Evolutionary conservation across 2,113 vertebrate genomes (phyloP).

Genomic region (Sclerurus mexicanus): DNA sequence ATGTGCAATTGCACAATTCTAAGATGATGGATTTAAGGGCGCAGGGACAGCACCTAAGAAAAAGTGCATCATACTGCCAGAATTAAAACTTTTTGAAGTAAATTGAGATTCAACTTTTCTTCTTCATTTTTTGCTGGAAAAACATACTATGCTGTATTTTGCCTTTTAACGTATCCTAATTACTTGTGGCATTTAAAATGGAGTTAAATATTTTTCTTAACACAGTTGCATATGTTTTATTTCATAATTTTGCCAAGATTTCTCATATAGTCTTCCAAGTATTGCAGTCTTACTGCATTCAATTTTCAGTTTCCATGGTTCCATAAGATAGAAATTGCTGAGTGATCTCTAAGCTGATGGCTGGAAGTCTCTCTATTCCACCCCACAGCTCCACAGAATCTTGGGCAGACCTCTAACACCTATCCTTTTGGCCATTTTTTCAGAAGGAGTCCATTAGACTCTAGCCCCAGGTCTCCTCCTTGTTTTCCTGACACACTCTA

Average conservation of each 20-base stretch:
- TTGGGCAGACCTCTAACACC: background rate
- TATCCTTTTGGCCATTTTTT: background rate
- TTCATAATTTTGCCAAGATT: slow-evolving; percentile 5
- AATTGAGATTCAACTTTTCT: background rate
- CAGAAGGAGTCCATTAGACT: background rate
- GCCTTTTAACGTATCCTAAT: background rate
- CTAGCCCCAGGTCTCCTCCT: background rate
- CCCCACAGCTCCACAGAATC: background rate
- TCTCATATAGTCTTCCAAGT: background rate
- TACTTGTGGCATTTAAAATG: background rate
- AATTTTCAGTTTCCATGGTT: background rate
- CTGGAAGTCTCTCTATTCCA: background rate
- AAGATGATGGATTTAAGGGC: background rate
- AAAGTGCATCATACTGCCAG: background rate
- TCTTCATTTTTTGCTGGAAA: background rate
- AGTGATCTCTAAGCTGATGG: background rate
- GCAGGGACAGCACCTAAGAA: background rate
- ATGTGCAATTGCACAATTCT: background rate
- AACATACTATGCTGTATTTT: background rate
- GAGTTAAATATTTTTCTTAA: slow-evolving; percentile 15
- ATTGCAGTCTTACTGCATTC: background rate
- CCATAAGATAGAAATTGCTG: background rate
- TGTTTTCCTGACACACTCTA: background rate
- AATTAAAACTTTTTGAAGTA: background rate
- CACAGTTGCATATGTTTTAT: background rate